A percentile compares a stretch with the other conserved stretches of the same genome.
These are phyloP conservation scores for Tylochromis polylepis DNA, from an alignment of 2,113 vertebrate genomes.

Conservation along the genomic window DNA sequence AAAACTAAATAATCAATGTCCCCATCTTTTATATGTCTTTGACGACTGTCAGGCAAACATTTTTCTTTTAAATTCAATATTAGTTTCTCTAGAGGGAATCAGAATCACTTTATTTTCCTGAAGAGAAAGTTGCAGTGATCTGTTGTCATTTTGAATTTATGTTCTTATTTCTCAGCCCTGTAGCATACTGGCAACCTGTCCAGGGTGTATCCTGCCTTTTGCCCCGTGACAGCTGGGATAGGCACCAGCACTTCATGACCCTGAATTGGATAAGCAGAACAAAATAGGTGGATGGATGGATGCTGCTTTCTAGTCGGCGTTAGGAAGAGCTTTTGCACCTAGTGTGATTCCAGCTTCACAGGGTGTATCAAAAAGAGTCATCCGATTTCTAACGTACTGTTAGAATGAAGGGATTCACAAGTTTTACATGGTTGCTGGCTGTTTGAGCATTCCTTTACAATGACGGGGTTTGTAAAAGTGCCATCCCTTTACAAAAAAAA, in stretches of 20 bases:
- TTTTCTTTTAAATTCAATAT: not conserved
- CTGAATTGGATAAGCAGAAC: not conserved
- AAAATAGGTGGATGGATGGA: not conserved
- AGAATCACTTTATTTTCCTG: not conserved
- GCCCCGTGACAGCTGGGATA: not conserved
- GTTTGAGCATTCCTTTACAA: not conserved
- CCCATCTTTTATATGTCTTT: not conserved
- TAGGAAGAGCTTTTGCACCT: not conserved
- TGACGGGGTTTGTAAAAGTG: not conserved
- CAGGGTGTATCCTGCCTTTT: not conserved
- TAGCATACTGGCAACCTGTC: not conserved
- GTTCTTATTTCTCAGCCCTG: not conserved
- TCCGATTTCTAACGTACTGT: not conserved
- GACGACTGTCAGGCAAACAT: not conserved
- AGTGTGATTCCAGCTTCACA: not conserved
- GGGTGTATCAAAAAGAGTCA: not conserved
- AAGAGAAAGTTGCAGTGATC: not conserved
- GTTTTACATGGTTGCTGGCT: not conserved
- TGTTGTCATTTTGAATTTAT: not conserved
- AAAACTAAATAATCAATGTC: not conserved
- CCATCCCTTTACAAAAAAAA: not conserved
- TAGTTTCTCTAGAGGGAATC: not conserved
- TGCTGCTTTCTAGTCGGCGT: not conserved
- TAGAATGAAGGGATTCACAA: not conserved
- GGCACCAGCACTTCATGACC: not conserved